These are phyloP conservation scores for Marisa cornuarietis DNA, from an alignment of 1,140 invertebrate genomes.

Conservation along the genomic window DNA sequence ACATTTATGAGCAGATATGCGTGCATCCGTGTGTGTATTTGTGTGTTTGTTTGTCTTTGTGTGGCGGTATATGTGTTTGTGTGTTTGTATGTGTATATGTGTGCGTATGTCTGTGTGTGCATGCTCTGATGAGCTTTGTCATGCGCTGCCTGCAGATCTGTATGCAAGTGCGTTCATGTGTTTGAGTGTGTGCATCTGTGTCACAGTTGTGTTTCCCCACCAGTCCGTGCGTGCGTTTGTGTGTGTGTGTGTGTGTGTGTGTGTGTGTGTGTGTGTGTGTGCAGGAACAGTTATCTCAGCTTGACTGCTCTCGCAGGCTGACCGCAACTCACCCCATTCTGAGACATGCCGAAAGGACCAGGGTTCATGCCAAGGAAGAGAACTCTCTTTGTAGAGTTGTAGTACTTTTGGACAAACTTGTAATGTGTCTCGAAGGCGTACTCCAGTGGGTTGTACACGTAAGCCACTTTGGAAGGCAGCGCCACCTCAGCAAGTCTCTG, in stretches of 20 bases:
- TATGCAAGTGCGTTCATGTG: neutral
- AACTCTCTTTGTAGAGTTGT: constrained; percentile 75
- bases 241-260: too few species aligned
- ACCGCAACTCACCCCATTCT: constrained; percentile 80
- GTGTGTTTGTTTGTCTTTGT: too few species aligned
- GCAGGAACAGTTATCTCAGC: too few species aligned
- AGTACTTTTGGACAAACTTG: constrained; percentile 76
- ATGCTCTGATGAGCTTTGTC: neutral
- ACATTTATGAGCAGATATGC: too few species aligned
- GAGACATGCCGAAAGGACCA: constrained; percentile 92
- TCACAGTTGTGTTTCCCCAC: too few species aligned
- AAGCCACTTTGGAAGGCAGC: constrained; percentile 68
- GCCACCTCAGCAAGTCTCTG: constrained; percentile 39
- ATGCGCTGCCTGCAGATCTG: neutral
- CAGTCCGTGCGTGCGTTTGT: neutral
- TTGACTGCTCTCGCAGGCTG: neutral
- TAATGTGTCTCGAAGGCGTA: constrained; percentile 82
- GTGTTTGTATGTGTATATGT: neutral
- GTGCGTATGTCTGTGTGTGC: neutral
- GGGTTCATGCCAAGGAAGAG: constrained; percentile 93
- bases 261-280: too few species aligned
- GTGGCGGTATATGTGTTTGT: neutral
- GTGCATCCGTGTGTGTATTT: neutral
- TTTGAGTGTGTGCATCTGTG: neutral
- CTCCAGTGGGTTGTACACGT: constrained; percentile 84